phyloP scores from a whole-genome alignment of 2,888 invertebrate genomes.

The Clitarchus hookeri region DNA sequence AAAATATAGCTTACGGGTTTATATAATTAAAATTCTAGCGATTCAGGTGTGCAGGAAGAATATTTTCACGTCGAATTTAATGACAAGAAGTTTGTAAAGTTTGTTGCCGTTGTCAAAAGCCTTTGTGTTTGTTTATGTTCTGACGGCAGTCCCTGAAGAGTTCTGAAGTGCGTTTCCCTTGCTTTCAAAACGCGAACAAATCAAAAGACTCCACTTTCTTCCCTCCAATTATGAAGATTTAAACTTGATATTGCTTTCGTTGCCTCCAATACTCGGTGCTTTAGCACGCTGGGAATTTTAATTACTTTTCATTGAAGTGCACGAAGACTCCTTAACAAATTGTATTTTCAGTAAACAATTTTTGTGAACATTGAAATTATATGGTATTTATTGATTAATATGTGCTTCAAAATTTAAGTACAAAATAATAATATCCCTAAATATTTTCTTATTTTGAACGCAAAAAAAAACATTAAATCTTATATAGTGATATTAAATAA shows the following conservation, averaged over 20 bases:
- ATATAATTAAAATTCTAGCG: no score
- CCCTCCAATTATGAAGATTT: not conserved
- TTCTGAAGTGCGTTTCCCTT: not conserved
- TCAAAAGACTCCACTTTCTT: not conserved
- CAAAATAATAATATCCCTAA: no score
- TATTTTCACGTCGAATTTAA: not conserved
- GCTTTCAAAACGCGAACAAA: not conserved
- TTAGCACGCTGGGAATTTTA: not conserved
- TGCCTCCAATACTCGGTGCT: not conserved
- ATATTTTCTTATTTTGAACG: no score
- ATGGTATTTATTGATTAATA: no score
- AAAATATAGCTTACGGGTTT: no score
- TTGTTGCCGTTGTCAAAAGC: not conserved
- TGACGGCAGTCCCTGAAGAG: not conserved
- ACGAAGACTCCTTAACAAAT: not conserved
- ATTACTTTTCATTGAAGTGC: not conserved
- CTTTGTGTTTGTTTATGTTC: not conserved
- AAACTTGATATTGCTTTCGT: not conserved
- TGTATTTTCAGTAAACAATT: no score
- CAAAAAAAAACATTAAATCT: no score
- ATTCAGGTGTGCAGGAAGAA: no score
- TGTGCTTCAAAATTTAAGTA: no score
- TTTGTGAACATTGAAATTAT: no score
- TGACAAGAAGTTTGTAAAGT: not conserved
- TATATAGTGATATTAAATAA: no score